Evolutionary conservation across 92 coral and sea anemone species (phyloP), one percentile per base, ranked within the genome.

Genomic region (Metridium senile): DNA sequence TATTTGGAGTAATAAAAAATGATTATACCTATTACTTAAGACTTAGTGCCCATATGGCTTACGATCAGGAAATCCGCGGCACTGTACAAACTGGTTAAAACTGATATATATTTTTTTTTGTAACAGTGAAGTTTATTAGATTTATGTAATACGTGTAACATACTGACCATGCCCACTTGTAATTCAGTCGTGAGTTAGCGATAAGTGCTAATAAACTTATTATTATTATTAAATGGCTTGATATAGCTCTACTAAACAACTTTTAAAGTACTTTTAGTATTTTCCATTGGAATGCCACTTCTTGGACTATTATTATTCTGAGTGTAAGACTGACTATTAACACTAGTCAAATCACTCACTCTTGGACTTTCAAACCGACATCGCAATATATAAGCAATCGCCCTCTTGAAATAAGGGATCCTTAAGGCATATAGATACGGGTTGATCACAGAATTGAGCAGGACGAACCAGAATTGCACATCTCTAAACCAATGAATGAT

Each of bases 401-500:
- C 88, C 39, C 74, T 70, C 68, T 67, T 86, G 35, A 89, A 89
- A 59, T 69, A 81, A 2, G 93, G 90, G 32, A 90, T 81, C 32
- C 98, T 68, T 85, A 83, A 76, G 10, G 90, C 98, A 70, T 89
- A 93, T 53, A 88, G n/a, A 64, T 64, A 89, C 0, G 93, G 91
- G 53, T 89, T 89, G 46, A 89, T 39, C 13, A 82, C 82, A 65
- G 90, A 89, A 63, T 93, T 93, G 25, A 76, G 39, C 20, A 75
- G 68, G 0, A 89, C 81, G 17, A 84, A 45, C 43, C 88, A 49
- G 72, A 87, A 70, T 74, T 93, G 94, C 13, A 93, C 59, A 57
- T 93, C 98, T 64, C 98, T 72, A 39, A 90, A 51, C 98, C 94
- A 89, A 35, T 87, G 94, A 27, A 93, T 56, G 54, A 58, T 56